Evolutionary conservation across 2,888 invertebrate genomes (phyloP), one percentile per base, ranked within the genome.

Genomic region (Lycia hirtaria): DNA sequence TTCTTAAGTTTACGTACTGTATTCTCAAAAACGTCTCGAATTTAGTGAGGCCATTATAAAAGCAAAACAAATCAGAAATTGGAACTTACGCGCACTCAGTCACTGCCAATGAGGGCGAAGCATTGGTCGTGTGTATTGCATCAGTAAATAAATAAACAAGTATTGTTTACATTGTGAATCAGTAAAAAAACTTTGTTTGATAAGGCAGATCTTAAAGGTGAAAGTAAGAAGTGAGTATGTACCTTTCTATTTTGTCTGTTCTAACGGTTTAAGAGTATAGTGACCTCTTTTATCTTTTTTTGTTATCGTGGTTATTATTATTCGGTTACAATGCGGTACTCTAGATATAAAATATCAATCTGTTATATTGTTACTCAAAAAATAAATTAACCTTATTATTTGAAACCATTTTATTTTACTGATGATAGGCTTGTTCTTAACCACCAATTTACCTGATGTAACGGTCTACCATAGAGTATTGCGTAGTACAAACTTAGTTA

Each of bases 11-110:
- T 33, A 47, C 9, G 47, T 35, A 47, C 35, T 47, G 26, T n/a
- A 26, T 35, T 17, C n/a, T 3, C 6, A 35, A 30, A 33, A 47
- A 26, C 14, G 5, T 2, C 19, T 12, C 30, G 7, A 20, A 17
- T 40, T n/a, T 32, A 4, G n/a, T 22, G 20, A 30, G 22, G 30
- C 10, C 41, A 24, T 32, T n/a, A 12, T 20, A 40, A 47, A 40
- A 22, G 15, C 41, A 24, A 32, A 47, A 58, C 47, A 48, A 62
- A 47, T 56, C 47, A 48, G 60, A 56, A 61, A 61, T 58, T 56
- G 32, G 22, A 32, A 51, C 57, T 66, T 68, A 56, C 60, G 63
- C 65, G 66, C 71, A 64, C 48, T 64, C 71, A 81, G 80, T 81
- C 68, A 69, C 62, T 71, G 71, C 67, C 78, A 73, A 71, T 54